These are phyloP conservation scores for Ctenicera cuprea DNA, from an alignment of 2,888 invertebrate genomes.

Conservation along the genomic window DNA sequence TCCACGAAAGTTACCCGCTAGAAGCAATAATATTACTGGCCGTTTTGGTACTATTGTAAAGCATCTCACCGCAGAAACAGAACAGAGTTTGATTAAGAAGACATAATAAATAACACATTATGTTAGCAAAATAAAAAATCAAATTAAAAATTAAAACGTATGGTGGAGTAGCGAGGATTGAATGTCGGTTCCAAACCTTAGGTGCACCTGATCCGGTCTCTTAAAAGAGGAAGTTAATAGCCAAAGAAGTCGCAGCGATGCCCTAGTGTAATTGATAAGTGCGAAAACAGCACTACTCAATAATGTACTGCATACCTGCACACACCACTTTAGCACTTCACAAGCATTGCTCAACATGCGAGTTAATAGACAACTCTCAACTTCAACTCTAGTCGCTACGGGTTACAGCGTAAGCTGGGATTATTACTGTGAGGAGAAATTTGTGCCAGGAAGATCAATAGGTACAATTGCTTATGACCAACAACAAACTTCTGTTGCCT, in stretches of 20 bases:
- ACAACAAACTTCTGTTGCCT: slow-evolving; percentile 76
- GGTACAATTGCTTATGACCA: slow-evolving; percentile 73
- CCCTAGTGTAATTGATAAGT: slow-evolving; percentile 72
- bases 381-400: slow-evolving; percentile 59
- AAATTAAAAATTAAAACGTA: too few species aligned
- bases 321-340: slow-evolving; percentile 64
- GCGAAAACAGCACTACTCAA: slow-evolving; percentile 58
- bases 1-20: too few species aligned
- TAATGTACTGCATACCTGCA: slow-evolving; percentile 41
- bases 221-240: slow-evolving; percentile 58
- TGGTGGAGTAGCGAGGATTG: too few species aligned
- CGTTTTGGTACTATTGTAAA: too few species aligned
- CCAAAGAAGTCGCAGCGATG: slow-evolving; percentile 57
- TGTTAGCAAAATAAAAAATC: too few species aligned
- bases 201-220: slow-evolving; percentile 65
- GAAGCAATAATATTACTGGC: too few species aligned
- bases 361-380: slow-evolving; percentile 66
- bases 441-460: slow-evolving; percentile 68
- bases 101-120: slow-evolving; percentile 36
- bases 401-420: slow-evolving; percentile 62
- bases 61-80: too few species aligned
- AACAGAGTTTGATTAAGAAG: too few species aligned
- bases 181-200: too few species aligned
- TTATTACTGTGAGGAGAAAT: slow-evolving; percentile 63
- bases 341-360: slow-evolving; percentile 69